Percentiles rank a stretch among this genome's conserved stretches.
Evolutionary conservation across 2,797 vertebrate species (phyloP).

Genomic region (Echeneis naucrates): DNA sequence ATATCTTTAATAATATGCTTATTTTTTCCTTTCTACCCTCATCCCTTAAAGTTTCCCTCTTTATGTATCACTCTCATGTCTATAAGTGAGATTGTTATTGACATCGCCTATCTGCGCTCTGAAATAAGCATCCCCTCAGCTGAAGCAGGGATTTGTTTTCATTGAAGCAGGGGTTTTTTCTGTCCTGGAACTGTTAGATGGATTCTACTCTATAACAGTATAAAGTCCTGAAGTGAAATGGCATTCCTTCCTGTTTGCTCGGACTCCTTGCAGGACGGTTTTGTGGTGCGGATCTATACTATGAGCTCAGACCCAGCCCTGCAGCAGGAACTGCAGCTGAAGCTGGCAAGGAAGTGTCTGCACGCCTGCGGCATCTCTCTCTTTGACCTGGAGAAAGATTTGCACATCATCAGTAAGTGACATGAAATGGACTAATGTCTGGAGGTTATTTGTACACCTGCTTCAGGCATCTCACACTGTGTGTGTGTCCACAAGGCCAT

Average conservation of each 20-base stretch:
- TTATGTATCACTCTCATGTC: not conserved
- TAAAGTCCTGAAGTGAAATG: slow-evolving; percentile 28
- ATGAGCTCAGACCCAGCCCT: slow-evolving; percentile 95
- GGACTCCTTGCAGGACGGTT: slow-evolving; percentile 89
- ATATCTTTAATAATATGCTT: not conserved
- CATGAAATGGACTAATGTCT: not conserved
- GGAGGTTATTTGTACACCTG: not conserved
- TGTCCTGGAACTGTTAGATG: not conserved
- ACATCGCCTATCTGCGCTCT: not conserved
- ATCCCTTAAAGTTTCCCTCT: not conserved
- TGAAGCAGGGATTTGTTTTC: slow-evolving; percentile 14
- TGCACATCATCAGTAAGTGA: slow-evolving; percentile 98
- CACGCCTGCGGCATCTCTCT: slow-evolving; percentile 98
- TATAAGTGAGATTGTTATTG: no score
- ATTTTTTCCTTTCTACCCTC: not conserved
- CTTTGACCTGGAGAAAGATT: slow-evolving; percentile 98
- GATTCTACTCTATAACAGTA: not conserved
- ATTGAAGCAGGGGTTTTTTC: not conserved
- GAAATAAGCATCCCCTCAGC: not conserved
- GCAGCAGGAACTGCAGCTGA: slow-evolving; percentile 98
- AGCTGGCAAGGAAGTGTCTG: slow-evolving; percentile 98
- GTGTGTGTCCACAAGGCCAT: slow-evolving; percentile 6
- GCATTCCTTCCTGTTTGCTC: slow-evolving; percentile 18
- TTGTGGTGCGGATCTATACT: slow-evolving; percentile 98
- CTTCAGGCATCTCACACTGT: not conserved